phyloP scores from a whole-genome alignment of 2,888 invertebrate species.

The Polyommatus iphigenia region DNA sequence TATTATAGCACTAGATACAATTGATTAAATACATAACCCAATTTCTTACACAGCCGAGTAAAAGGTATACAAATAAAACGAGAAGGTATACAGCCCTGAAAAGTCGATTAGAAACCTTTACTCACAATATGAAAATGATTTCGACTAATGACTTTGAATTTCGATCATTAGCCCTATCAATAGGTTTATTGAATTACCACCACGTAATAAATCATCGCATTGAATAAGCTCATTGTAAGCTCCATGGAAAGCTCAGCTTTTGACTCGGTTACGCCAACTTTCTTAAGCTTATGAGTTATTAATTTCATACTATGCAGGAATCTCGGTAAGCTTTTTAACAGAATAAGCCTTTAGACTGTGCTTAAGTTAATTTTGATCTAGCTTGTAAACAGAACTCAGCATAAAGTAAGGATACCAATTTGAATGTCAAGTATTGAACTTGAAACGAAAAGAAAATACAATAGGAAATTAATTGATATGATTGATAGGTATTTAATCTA shows the following conservation, averaged over 20 bases:
- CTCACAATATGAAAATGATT: slow-evolving; percentile 35
- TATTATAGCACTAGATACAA: too few relatives aligned
- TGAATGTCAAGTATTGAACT: background rate
- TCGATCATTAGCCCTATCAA: slow-evolving; percentile 14
- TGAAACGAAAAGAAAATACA: too few relatives aligned
- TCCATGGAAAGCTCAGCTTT: slow-evolving; percentile 20
- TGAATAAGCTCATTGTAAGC: slow-evolving; percentile 18
- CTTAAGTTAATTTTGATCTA: too few relatives aligned
- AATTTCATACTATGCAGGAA: background rate
- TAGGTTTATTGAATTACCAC: slow-evolving; percentile 25
- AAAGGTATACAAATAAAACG: too few relatives aligned
- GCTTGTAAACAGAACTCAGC: too few relatives aligned
- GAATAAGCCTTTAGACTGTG: background rate
- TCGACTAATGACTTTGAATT: slow-evolving; percentile 18
- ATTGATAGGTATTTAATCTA: too few relatives aligned
- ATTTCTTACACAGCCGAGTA: too few relatives aligned
- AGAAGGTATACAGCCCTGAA: background rate
- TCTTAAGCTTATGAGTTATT: slow-evolving; percentile 23
- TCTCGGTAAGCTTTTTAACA: slow-evolving; percentile 1
- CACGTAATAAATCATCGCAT: slow-evolving; percentile 20
- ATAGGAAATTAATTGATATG: too few relatives aligned
- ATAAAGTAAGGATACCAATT: background rate
- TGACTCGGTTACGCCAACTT: slow-evolving; percentile 20
- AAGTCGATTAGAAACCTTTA: background rate
- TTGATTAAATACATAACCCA: too few relatives aligned